phyloP scores from a whole-genome alignment of 2,888 invertebrate genomes.

The Sepiola atlantica region DNA sequence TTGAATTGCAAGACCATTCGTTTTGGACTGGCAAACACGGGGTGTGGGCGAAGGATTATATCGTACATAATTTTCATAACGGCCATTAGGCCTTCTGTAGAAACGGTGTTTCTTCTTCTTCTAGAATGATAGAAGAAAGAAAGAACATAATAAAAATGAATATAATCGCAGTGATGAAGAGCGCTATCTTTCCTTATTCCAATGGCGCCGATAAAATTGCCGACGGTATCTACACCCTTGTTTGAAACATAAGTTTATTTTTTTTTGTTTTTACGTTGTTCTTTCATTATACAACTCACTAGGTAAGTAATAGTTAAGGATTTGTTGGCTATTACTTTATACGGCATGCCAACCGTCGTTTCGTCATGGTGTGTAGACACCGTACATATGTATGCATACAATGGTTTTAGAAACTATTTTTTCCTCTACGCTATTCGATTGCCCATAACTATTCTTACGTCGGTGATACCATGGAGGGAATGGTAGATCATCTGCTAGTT shows the following conservation, averaged over 20 bases:
- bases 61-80: constrained; percentile 2
- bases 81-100: neutral
- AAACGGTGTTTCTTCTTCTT: neutral
- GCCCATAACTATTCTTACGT: too few relatives aligned
- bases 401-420: too few relatives aligned
- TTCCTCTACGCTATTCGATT: too few relatives aligned
- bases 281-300: too few relatives aligned
- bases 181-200: neutral
- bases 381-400: too few relatives aligned
- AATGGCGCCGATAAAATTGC: neutral
- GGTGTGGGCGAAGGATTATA: neutral
- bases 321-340: too few relatives aligned
- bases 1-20: neutral
- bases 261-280: neutral
- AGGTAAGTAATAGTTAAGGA: too few relatives aligned
- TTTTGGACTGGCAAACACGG: neutral
- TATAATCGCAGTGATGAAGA: neutral
- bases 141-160: neutral
- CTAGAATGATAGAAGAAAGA: neutral
- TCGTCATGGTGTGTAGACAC: too few relatives aligned
- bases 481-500: too few relatives aligned
- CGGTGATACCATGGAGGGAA: too few relatives aligned
- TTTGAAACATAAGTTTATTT: too few relatives aligned
- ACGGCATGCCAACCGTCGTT: too few relatives aligned
- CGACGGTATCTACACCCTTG: neutral